Conservation (phyloP, 2,113 vertebrate genomes). For the Clupea harengus region DNA sequence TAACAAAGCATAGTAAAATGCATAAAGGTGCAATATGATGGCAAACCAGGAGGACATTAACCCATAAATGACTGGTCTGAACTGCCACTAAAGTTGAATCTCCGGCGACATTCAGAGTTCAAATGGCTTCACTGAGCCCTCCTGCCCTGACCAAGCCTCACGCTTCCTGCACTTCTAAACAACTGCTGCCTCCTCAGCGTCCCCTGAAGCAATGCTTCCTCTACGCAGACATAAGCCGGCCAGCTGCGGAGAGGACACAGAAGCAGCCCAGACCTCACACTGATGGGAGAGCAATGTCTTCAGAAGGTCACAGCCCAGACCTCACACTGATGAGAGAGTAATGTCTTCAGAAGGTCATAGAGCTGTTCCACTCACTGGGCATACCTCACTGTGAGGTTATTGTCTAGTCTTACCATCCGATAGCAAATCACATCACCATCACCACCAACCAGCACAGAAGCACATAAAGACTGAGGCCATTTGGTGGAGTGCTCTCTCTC, state of each 20-base stretch:
- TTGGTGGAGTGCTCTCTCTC: too few species aligned
- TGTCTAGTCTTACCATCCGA: slow-evolving; percentile 35
- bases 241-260: too few species aligned
- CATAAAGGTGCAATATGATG: slow-evolving; percentile 5
- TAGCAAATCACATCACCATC: slow-evolving; percentile 18
- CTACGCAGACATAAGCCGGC: too few species aligned
- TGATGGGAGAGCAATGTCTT: background rate
- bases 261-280: too few species aligned
- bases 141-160: too few species aligned
- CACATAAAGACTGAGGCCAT: too few species aligned
- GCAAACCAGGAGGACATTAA: background rate
- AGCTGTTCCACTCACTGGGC: slow-evolving; percentile 28
- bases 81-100: background rate
- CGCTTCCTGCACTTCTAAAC: too few species aligned
- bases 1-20: background rate
- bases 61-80: background rate
- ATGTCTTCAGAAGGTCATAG: background rate
- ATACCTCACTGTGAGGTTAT: slow-evolving; percentile 52
- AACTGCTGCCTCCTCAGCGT: too few species aligned
- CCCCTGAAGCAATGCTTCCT: too few species aligned
- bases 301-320: background rate
- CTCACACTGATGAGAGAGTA: background rate
- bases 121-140: too few species aligned
- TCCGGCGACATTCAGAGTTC: background rate
- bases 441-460: too few species aligned